phyloP scores from a whole-genome alignment of 2,113 vertebrate genomes.

The Nasalis larvatus region DNA sequence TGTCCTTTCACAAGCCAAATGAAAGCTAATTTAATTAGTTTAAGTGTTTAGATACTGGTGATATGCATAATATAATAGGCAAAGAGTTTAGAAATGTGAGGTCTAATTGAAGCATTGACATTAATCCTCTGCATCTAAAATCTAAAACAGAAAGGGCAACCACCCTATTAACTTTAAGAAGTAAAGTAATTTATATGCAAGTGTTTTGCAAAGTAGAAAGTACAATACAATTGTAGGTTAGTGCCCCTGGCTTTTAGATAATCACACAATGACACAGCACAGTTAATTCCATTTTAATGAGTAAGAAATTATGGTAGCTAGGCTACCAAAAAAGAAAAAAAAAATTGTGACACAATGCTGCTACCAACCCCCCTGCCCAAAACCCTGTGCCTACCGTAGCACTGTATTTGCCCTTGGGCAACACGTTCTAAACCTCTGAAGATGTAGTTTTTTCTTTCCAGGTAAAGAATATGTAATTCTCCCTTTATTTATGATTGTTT shows the following conservation, averaged over 20 bases:
- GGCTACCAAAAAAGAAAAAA: neutral
- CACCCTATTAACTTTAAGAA: neutral
- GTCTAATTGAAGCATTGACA: neutral
- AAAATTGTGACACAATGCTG: neutral
- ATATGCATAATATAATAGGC: neutral
- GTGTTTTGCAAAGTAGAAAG: neutral
- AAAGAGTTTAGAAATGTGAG: neutral
- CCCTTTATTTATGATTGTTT: neutral
- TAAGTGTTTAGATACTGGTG: neutral
- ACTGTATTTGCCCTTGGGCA: neutral
- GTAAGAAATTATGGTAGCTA: neutral
- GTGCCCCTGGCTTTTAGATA: neutral
- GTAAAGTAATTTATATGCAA: neutral
- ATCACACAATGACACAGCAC: neutral
- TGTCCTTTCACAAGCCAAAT: conserved; percentile 4
- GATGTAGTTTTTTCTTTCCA: neutral
- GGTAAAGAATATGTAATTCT: neutral
- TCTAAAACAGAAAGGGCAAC: neutral
- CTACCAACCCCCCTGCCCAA: neutral
- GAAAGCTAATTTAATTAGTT: conserved; percentile 1
- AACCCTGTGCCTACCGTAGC: neutral
- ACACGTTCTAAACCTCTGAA: neutral
- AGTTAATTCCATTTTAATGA: neutral
- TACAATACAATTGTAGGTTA: neutral
- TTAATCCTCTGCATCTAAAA: neutral